These are phyloP conservation scores for Heliconius nattereri DNA, from an alignment of 1,140 invertebrate genomes.

Conservation along the genomic window DNA sequence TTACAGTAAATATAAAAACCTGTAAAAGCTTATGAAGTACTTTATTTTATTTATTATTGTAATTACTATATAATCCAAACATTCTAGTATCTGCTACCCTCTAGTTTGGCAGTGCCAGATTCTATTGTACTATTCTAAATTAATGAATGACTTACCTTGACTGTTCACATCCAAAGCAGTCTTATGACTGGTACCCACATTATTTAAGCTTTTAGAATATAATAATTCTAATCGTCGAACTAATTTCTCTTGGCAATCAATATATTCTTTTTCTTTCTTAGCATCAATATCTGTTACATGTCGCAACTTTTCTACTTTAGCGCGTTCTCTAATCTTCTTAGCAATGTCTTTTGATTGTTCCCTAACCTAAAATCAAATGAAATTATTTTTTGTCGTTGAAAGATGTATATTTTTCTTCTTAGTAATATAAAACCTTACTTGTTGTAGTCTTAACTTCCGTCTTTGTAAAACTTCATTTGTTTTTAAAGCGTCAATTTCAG, in stretches of 20 bases:
- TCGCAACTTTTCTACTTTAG: constrained; percentile 68
- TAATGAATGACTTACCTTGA: constrained; percentile 44
- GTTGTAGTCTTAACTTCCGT: constrained; percentile 75
- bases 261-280: constrained; percentile 67
- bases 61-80: too few relatives aligned
- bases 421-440: constrained; percentile 63
- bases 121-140: too few relatives aligned
- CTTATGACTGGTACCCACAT: constrained; percentile 67
- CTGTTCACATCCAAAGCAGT: constrained; percentile 51
- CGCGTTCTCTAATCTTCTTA: constrained; percentile 73
- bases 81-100: too few relatives aligned
- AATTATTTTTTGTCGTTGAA: background rate
- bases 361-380: constrained; percentile 64
- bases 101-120: too few relatives aligned
- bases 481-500: constrained; percentile 65
- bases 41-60: too few relatives aligned
- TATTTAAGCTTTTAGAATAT: constrained; percentile 63
- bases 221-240: constrained; percentile 65
- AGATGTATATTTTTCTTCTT: constrained; percentile 19
- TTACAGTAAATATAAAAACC: too few relatives aligned
- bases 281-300: constrained; percentile 56
- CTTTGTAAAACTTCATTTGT: constrained; percentile 76
- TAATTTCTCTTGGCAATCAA: constrained; percentile 64
- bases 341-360: constrained; percentile 80
- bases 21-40: too few relatives aligned